These are phyloP conservation scores for Erithacus rubecula DNA, from an alignment of 2,797 vertebrate species.

Conservation along the genomic window DNA sequence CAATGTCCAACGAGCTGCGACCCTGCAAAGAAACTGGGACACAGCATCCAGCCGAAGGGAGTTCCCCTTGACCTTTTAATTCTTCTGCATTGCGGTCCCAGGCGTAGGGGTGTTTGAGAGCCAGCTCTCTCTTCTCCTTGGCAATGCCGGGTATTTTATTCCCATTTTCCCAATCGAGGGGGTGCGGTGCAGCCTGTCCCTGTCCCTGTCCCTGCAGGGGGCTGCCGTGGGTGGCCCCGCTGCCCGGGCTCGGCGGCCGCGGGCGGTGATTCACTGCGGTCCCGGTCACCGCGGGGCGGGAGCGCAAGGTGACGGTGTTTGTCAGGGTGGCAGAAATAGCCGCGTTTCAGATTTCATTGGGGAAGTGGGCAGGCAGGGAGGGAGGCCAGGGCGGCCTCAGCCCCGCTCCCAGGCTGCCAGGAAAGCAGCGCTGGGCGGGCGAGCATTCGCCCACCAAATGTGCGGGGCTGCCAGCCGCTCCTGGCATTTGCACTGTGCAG, in stretches of 20 bases:
- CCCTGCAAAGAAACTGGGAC: neutral
- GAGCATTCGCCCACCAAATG: neutral
- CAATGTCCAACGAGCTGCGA: fast-evolving
- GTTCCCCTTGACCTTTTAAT: neutral
- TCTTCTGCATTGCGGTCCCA: neutral
- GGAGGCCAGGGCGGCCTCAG: neutral
- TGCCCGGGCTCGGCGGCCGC: neutral
- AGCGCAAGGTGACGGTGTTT: neutral
- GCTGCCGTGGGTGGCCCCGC: neutral
- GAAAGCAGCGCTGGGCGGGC: fast-evolving
- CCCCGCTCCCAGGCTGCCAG: neutral
- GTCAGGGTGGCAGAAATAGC: constrained; percentile 30
- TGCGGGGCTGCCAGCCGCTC: neutral
- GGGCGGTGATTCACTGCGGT: neutral
- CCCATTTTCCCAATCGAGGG: neutral
- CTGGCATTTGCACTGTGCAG: fast-evolving
- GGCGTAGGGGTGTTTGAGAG: neutral
- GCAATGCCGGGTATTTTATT: too few species aligned
- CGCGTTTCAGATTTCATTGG: neutral
- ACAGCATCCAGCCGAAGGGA: neutral
- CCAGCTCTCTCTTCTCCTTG: neutral
- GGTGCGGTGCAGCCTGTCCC: fast-evolving
- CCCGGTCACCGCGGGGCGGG: neutral
- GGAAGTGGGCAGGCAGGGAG: neutral
- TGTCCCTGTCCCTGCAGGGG: neutral